These are phyloP conservation scores for Cistogaster globosa DNA, from an alignment of 2,888 invertebrate species.

Conservation along the genomic window DNA sequence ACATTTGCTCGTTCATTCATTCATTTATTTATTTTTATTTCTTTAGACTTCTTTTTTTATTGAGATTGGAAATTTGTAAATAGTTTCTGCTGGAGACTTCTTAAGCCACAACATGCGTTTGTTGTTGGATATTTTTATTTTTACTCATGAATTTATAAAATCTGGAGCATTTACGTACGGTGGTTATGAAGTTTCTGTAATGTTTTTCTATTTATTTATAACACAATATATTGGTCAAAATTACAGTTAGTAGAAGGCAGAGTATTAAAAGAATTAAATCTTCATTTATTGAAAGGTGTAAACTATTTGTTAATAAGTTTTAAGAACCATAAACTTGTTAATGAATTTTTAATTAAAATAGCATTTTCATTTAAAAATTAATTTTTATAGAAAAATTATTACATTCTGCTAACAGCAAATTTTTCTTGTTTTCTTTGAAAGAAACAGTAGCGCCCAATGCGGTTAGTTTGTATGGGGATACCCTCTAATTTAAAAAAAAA, in stretches of 20 bases:
- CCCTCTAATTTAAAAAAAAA: no score
- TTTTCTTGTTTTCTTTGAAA: no score
- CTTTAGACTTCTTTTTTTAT: slow-evolving; percentile 16
- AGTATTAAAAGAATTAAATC: neutral
- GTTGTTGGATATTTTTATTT: slow-evolving; percentile 23
- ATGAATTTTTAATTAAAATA: no score
- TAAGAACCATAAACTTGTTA: no score
- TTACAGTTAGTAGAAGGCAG: slow-evolving; percentile 15
- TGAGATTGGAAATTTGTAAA: neutral
- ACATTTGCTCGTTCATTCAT: neutral
- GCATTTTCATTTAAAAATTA: no score
- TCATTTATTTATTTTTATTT: slow-evolving; percentile 29
- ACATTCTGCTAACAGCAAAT: no score
- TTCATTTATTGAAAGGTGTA: neutral
- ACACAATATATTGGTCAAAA: slow-evolving; percentile 50
- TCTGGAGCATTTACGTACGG: slow-evolving; percentile 61
- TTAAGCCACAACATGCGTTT: slow-evolving; percentile 34
- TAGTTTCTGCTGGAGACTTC: neutral
- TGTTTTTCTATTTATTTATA: slow-evolving; percentile 36
- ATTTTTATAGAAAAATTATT: no score
- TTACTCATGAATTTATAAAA: slow-evolving; percentile 10
- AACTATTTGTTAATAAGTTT: neutral
- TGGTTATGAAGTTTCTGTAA: slow-evolving; percentile 4
- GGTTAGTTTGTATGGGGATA: no score
- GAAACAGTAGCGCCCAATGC: no score